phyloP scores from a whole-genome alignment of 2,888 invertebrate genomes.

The Andrena trimmerana region DNA sequence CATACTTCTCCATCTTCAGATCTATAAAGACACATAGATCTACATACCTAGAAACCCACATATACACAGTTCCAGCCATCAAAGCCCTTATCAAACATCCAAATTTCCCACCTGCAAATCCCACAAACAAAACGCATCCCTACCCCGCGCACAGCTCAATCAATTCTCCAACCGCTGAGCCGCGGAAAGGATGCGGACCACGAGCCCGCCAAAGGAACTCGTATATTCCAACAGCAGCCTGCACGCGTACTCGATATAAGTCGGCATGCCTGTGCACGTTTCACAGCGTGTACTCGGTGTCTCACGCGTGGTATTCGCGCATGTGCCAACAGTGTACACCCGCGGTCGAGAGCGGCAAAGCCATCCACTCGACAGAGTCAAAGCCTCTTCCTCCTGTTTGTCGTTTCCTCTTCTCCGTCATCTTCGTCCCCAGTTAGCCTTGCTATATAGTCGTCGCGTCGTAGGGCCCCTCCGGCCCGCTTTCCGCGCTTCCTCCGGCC shows the following conservation, averaged over 20 bases:
- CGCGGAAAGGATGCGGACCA: no score
- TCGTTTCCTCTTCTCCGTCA: conserved; percentile 31
- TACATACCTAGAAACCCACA: no score
- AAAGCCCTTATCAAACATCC: no score
- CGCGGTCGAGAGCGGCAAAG: conserved; percentile 63
- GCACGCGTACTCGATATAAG: conserved; percentile 10
- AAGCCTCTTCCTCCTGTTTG: conserved; percentile 52
- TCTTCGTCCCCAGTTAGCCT: conserved; percentile 18
- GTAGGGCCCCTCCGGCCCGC: conserved; percentile 8
- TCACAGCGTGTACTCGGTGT: conserved; percentile 29
- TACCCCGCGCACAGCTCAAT: no score
- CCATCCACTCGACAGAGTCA: conserved; percentile 65
- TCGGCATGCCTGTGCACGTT: conserved; percentile 26
- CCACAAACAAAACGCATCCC: no score
- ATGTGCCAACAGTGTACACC: conserved; percentile 49
- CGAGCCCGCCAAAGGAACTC: neutral
- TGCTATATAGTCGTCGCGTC: neutral
- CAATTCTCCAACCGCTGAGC: no score
- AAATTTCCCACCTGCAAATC: no score
- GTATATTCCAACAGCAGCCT: neutral
- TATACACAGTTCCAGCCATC: no score
- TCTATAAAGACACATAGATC: no score
- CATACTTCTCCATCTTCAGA: no score
- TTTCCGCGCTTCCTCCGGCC: conserved; percentile 14
- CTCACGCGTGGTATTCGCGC: conserved; percentile 36